Conservation (phyloP, 2,888 invertebrate species). For the Drosophila cognata region DNA sequence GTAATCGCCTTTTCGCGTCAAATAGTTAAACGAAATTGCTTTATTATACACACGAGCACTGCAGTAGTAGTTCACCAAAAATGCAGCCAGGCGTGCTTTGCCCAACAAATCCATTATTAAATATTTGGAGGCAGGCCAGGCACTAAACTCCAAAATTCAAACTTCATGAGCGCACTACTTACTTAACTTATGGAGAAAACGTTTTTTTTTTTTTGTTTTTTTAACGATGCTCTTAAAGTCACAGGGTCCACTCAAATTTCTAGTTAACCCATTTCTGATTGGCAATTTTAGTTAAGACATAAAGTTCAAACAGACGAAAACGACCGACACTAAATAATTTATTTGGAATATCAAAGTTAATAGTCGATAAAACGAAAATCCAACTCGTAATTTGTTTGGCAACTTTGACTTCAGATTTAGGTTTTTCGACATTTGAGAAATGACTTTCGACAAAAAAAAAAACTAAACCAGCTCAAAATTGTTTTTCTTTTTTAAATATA, state of each 20-base stretch:
- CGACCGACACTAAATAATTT: constrained; percentile 15
- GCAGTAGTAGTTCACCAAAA: constrained; percentile 24
- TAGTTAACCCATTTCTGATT: constrained; percentile 5
- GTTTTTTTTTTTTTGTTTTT: neutral
- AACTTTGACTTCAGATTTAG: neutral
- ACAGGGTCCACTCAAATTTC: constrained; percentile 23
- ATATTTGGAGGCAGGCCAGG: neutral
- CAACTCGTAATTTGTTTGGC: neutral
- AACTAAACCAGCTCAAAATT: neutral
- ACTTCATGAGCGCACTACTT: neutral
- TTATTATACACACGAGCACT: constrained; percentile 52
- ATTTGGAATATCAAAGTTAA: constrained; percentile 18
- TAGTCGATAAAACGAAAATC: constrained; percentile 1
- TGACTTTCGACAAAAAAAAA: neutral
- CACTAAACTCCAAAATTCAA: constrained; percentile 5
- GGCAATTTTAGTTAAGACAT: constrained; percentile 11
- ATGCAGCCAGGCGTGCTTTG: constrained; percentile 36
- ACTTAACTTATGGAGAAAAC: neutral
- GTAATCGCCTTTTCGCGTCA: constrained; percentile 79
- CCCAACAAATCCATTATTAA: neutral
- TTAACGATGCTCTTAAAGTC: constrained; percentile 44
- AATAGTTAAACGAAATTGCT: constrained; percentile 74
- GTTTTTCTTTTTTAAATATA: neutral
- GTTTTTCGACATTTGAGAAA: neutral
- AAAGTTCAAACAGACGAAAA: constrained; percentile 2